phyloP scores from a whole-genome alignment of 1,140 invertebrate genomes.

The Brachionus koreanus region DNA sequence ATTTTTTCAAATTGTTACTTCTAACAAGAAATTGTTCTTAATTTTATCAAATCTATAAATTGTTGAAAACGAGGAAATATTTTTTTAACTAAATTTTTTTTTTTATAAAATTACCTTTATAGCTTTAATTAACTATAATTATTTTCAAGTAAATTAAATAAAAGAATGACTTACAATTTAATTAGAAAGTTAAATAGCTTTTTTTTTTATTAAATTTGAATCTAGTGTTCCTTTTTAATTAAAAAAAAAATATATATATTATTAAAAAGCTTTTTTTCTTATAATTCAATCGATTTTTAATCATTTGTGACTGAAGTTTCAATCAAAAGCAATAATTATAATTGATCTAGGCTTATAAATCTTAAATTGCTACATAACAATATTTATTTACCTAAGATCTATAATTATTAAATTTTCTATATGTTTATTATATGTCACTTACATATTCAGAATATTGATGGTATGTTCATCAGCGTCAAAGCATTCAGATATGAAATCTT shows the following conservation, averaged over 20 bases:
- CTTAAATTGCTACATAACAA: not conserved
- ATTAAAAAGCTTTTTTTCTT: not conserved
- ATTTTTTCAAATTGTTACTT: no score
- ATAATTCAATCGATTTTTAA: not conserved
- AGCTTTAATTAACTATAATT: no score
- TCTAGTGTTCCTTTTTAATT: not conserved
- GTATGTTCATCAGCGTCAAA: slow-evolving; percentile 41
- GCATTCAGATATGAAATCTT: slow-evolving; percentile 35
- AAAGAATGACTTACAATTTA: no score
- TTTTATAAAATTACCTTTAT: no score
- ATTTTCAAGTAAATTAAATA: no score
- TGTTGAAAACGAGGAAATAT: no score
- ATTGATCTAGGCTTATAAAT: not conserved
- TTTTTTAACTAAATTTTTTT: no score
- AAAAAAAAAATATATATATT: not conserved
- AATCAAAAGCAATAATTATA: not conserved
- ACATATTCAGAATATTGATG: slow-evolving; percentile 40
- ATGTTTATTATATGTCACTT: not conserved
- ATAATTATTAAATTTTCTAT: not conserved
- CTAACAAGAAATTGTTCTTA: no score
- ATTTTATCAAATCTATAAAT: no score
- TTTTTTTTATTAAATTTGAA: no score
- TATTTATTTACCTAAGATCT: not conserved
- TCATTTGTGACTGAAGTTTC: slow-evolving; percentile 15
- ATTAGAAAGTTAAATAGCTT: no score